Conservation (phyloP, 1,140 invertebrate genomes). For the Helicoverpa armigera region DNA sequence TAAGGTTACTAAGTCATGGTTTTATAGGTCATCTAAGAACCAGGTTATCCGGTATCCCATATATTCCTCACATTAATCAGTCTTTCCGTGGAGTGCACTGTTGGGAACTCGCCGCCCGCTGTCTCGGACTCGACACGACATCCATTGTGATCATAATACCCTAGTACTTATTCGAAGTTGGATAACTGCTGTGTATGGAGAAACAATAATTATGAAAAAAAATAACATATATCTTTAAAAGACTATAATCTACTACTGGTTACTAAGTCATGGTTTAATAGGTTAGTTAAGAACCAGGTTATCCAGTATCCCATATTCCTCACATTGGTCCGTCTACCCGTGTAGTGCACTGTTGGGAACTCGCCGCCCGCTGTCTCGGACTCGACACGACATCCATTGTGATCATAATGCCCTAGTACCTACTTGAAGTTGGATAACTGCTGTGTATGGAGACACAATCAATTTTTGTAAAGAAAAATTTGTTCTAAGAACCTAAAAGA, state of each 20-base stretch:
- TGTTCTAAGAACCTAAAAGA: too few relatives aligned
- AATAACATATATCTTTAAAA: too few relatives aligned
- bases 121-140: neutral
- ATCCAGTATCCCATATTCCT: neutral
- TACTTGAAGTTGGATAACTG: neutral
- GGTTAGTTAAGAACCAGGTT: neutral
- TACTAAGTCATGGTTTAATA: too few relatives aligned
- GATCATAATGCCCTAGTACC: neutral
- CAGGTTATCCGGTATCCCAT: neutral
- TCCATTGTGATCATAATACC: neutral
- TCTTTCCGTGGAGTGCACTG: neutral
- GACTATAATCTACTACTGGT: too few relatives aligned
- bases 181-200: neutral
- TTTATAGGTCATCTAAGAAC: neutral
- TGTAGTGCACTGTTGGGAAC: neutral
- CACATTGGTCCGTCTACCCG: neutral
- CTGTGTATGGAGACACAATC: neutral
- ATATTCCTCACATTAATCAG: neutral
- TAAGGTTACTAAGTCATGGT: too few relatives aligned
- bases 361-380: neutral
- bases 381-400: slow-evolving; percentile 2
- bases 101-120: neutral
- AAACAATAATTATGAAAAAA: too few relatives aligned
- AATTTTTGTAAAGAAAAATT: neutral
- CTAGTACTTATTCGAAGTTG: neutral